Percentiles rank a stretch among this genome's conserved stretches.
Conservation (phyloP, 2,797 vertebrate genomes). For the Eleutherodactylus coqui region DNA sequence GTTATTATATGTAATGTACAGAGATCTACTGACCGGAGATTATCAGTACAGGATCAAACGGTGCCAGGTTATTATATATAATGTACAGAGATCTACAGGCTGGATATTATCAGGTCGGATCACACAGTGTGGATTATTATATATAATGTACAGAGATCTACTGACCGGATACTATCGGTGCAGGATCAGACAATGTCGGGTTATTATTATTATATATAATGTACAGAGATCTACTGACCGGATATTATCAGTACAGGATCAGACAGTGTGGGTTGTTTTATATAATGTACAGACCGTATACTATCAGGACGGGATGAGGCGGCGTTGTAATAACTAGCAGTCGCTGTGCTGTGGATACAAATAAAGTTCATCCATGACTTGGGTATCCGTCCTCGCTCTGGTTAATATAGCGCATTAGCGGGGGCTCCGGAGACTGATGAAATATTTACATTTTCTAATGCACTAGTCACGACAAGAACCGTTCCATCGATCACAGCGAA, state of each 20-base stretch:
- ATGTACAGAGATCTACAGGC: not conserved
- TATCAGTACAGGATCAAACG: no score
- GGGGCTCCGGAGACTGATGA: conserved; percentile 45
- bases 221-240: not conserved
- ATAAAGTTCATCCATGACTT: not conserved
- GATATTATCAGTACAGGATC: not conserved
- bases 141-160: not conserved
- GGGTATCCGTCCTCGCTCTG: not conserved
- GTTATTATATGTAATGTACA: not conserved
- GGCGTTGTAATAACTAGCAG: not conserved
- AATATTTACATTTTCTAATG: conserved; percentile 57
- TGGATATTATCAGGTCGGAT: no score
- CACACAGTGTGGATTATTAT: not conserved
- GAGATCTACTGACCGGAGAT: not conserved
- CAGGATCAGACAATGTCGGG: no score
- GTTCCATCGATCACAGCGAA: not conserved
- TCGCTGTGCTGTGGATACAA: not conserved
- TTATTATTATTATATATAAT: conserved; percentile 4
- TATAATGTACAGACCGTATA: not conserved
- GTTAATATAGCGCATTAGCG: conserved; percentile 50
- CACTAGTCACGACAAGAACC: not conserved
- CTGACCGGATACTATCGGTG: not conserved
- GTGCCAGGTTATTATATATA: not conserved
- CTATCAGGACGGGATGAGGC: not conserved
- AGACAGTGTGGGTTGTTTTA: not conserved